These are phyloP conservation scores for Champsocephalus gunnari DNA, from an alignment of 2,797 vertebrate genomes.

Conservation along the genomic window DNA sequence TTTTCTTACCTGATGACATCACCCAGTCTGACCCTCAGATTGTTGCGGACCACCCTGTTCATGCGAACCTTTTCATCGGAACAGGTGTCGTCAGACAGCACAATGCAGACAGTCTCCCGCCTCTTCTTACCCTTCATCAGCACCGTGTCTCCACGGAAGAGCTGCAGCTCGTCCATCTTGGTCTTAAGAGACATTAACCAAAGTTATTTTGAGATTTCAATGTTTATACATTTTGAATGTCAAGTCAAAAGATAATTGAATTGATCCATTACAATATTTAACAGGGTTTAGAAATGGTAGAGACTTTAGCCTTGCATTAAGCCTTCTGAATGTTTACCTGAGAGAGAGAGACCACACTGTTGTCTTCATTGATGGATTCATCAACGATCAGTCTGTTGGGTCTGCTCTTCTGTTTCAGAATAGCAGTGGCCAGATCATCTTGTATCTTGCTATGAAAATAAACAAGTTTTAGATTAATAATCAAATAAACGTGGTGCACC, in stretches of 20 bases:
- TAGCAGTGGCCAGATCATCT: constrained; percentile 98
- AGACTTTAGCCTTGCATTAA: background rate
- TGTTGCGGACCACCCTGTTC: constrained; percentile 99
- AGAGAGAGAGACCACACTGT: constrained; percentile 97
- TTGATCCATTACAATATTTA: background rate
- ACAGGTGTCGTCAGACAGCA: constrained; percentile 97
- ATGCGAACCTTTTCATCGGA: constrained; percentile 99
- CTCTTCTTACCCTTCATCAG: constrained; percentile 99
- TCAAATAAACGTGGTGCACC: background rate
- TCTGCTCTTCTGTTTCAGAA: constrained; percentile 99
- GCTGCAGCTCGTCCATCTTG: constrained; percentile 99
- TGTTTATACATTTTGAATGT: background rate
- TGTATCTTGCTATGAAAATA: constrained; percentile 84
- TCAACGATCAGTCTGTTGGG: constrained; percentile 98
- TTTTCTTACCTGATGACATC: constrained; percentile 93
- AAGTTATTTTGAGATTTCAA: background rate
- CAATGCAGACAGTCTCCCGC: constrained; percentile 97
- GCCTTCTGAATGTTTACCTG: constrained; percentile 82
- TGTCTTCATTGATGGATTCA: constrained; percentile 99
- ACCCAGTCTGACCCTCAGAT: constrained; percentile 95
- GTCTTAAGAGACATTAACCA: constrained; percentile 79
- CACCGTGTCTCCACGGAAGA: constrained; percentile 99
- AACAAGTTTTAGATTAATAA: background rate
- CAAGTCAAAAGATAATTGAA: background rate
- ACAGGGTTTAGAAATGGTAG: background rate